phyloP scores from a whole-genome alignment of 2,797 vertebrate species.

The Phrynocephalus guinanensis region DNA sequence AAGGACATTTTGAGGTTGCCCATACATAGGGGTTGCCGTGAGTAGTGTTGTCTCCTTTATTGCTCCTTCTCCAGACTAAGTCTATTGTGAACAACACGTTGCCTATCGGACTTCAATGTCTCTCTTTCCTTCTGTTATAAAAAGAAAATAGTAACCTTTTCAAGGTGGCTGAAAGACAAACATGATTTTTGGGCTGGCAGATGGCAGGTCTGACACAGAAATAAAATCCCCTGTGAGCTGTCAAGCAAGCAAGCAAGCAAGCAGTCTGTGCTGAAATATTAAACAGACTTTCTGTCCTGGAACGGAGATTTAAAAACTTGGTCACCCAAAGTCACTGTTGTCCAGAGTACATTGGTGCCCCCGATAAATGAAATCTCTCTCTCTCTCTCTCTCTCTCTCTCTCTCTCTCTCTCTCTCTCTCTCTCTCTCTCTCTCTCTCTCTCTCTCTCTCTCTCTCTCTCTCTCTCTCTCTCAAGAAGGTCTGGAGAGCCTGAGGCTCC shows the following conservation, averaged over 20 bases:
- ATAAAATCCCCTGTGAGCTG: slow-evolving; percentile 46
- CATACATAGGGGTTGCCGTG: no score
- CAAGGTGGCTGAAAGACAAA: slow-evolving; percentile 35
- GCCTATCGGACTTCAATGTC: slow-evolving; percentile 30
- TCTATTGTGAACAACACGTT: slow-evolving; percentile 31
- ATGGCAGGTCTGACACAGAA: slow-evolving; percentile 53
- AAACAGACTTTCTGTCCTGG: slow-evolving; percentile 34
- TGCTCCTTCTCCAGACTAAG: slow-evolving; percentile 32
- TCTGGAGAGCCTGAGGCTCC: no score
- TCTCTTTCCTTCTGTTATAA: not conserved
- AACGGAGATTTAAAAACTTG: slow-evolving; percentile 41
- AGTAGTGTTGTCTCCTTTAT: not conserved
- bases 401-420: not conserved
- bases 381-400: not conserved
- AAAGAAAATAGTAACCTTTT: slow-evolving; percentile 8
- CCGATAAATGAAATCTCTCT: not conserved
- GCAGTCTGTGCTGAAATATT: slow-evolving; percentile 51
- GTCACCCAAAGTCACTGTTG: not conserved
- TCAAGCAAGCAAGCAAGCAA: slow-evolving; percentile 34
- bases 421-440: not conserved
- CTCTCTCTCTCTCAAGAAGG: no score
- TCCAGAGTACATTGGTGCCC: not conserved
- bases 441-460: no score
- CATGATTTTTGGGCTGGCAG: slow-evolving; percentile 46
- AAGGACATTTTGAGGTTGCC: no score